A percentile compares a stretch with the other conserved stretches of the same genome.
phyloP scores from a whole-genome alignment of 2,113 vertebrate species.

The Trochalopteron elliotii region DNA sequence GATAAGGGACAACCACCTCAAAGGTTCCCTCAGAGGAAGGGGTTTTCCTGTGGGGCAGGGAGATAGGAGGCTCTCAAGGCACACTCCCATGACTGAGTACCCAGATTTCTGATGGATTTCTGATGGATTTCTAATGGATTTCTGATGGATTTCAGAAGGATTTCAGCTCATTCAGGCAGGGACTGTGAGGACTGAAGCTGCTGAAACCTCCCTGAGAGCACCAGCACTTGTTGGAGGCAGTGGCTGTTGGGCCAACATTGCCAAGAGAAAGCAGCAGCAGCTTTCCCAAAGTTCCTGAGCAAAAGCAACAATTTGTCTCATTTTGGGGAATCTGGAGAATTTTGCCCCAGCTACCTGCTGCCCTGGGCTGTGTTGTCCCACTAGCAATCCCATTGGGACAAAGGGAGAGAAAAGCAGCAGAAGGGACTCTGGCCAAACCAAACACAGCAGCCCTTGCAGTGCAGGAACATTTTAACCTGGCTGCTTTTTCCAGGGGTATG shows the following conservation, averaged over 20 bases:
- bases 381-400: background rate
- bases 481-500: background rate
- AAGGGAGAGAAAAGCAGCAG: background rate
- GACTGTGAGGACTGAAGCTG: background rate
- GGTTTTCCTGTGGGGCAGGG: background rate
- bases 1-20: background rate
- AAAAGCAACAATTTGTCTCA: background rate
- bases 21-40: background rate
- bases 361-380: background rate
- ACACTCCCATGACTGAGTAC: background rate
- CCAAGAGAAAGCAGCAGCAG: background rate
- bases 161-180: background rate
- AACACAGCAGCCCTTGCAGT: background rate
- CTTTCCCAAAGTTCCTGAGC: background rate
- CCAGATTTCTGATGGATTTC: background rate
- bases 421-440: background rate
- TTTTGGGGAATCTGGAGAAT: background rate
- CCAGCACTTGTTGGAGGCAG: background rate
- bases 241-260: accelerated
- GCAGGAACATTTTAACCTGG: background rate
- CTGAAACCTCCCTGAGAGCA: background rate
- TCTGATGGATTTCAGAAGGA: background rate
- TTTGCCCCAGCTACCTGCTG: background rate
- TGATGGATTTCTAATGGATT: background rate
- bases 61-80: accelerated